Evolutionary conservation across 2,113 vertebrate species (phyloP).

Genomic region (Felis chaus): DNA sequence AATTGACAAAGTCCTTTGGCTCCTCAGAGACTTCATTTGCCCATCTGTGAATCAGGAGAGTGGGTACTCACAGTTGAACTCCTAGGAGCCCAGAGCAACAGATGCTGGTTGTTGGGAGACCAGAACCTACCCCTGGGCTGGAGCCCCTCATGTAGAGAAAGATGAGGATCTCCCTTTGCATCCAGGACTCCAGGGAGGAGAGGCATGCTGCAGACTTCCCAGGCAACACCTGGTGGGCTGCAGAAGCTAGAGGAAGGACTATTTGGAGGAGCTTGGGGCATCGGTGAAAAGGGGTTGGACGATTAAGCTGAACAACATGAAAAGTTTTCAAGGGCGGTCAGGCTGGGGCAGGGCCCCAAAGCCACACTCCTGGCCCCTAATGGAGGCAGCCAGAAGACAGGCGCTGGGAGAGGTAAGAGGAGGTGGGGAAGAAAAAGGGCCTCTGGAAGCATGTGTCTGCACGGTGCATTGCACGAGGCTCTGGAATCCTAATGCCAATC

Average conservation of each 20-base stretch:
- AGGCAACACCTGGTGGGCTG: not conserved
- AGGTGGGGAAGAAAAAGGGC: not conserved
- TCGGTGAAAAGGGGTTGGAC: not conserved
- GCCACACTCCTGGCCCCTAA: not conserved
- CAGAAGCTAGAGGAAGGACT: not conserved
- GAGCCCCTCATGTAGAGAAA: not conserved
- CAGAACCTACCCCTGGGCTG: not conserved
- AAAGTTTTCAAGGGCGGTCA: not conserved
- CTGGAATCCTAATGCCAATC: not conserved
- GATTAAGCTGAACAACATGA: not conserved
- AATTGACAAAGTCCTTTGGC: not conserved
- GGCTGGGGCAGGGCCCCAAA: not conserved
- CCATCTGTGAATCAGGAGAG: not conserved
- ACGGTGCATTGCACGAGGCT: not conserved
- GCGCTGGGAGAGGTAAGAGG: not conserved
- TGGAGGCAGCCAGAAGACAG: not conserved
- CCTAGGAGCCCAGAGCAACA: not conserved
- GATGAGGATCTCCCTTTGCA: not conserved
- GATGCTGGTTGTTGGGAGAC: not conserved
- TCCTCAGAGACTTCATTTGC: not conserved
- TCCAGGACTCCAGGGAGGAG: not conserved
- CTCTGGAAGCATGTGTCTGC: not conserved
- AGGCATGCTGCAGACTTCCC: not conserved
- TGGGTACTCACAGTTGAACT: not conserved
- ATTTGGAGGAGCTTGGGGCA: no score